Evolutionary conservation across 1,140 invertebrate genomes (phyloP), one percentile per base, ranked within the genome.

Genomic region (Oryctes rhinoceros): DNA sequence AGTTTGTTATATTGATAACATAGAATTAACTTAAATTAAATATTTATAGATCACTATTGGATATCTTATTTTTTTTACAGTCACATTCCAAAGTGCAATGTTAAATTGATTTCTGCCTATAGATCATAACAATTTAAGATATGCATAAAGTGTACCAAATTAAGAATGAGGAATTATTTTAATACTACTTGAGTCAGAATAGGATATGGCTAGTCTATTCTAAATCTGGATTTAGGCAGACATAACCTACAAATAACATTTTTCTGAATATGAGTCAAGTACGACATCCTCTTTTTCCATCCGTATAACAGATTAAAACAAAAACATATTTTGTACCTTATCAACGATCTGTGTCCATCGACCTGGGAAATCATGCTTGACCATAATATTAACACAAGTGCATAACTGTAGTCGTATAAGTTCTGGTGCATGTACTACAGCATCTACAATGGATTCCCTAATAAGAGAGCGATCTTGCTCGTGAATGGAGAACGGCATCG

Each of bases 401-500:
- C 95, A 95, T 20, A 99, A 89, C 88, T 99, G 98, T 77, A 96
- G 91, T 87, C 94, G 92, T 83, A 99, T 94, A 24, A 96, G 88
- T 83, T 98, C 96, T 35, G 97, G 96, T 75, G 97, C 94, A 89
- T 96, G 94, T 59, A 99, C 95, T 79, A 99, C 94, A 76, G 97
- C 97, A 89, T 99, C 97, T 39, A 99, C 95, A 86, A 99, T 96
- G 30, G 94, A 92, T 86, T 98, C 94, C 79, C 98, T 91, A 82
- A 99, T 96, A 90, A 98, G 93, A 44, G 94, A 93, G 83, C 97
- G 91, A 88, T 99, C 99, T 87, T 99, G 97, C 88, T 99, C 98
- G 85, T 98, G 97, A 85, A 99, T 94, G 81, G 91, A 94, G 88
- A 98, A 99, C 47, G 93, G 92, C 37, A 94, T 89, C 0, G 94